Evolutionary conservation across 1,140 invertebrate species (phyloP).

Genomic region (Sitophilus oryzae): DNA sequence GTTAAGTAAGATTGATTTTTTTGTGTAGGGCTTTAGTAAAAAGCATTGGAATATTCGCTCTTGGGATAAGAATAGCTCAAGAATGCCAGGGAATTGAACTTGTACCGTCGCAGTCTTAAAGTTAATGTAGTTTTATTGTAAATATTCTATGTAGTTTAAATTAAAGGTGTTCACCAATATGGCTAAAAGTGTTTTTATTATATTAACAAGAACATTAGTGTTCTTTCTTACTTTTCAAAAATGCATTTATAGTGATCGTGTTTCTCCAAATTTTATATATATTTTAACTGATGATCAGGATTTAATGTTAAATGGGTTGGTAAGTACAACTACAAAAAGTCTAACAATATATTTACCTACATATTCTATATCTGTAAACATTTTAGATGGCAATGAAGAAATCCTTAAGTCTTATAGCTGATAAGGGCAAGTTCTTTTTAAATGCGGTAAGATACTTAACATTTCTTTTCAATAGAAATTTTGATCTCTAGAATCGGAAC

Average conservation of each 20-base stretch:
- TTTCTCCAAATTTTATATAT: slow-evolving; percentile 63
- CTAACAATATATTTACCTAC: slow-evolving; percentile 9
- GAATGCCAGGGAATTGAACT: slow-evolving; percentile 61
- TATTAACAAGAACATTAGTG: slow-evolving; percentile 16
- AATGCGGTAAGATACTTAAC: slow-evolving; percentile 75
- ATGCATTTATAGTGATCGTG: not conserved
- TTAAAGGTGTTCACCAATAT: slow-evolving; percentile 25
- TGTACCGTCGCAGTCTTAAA: slow-evolving; percentile 35
- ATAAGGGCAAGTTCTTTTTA: slow-evolving; percentile 59
- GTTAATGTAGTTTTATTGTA: slow-evolving; percentile 5
- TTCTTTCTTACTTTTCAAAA: slow-evolving; percentile 8
- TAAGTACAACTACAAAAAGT: slow-evolving; percentile 46
- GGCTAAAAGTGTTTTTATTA: slow-evolving; percentile 18
- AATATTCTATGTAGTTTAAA: slow-evolving; percentile 6
- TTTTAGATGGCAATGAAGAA: slow-evolving; percentile 62
- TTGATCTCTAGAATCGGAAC: too few relatives aligned
- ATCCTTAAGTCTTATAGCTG: slow-evolving; percentile 55
- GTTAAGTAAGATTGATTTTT: slow-evolving; percentile 21
- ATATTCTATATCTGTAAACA: slow-evolving; percentile 16
- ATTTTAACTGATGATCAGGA: slow-evolving; percentile 86
- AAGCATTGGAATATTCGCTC: slow-evolving; percentile 59
- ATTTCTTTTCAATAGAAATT: too few relatives aligned
- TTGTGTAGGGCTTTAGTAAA: slow-evolving; percentile 61
- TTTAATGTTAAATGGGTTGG: slow-evolving; percentile 66
- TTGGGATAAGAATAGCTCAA: slow-evolving; percentile 61